These are phyloP conservation scores for Heteronetta atricapilla DNA, from an alignment of 2,113 vertebrate genomes.

Conservation along the genomic window DNA sequence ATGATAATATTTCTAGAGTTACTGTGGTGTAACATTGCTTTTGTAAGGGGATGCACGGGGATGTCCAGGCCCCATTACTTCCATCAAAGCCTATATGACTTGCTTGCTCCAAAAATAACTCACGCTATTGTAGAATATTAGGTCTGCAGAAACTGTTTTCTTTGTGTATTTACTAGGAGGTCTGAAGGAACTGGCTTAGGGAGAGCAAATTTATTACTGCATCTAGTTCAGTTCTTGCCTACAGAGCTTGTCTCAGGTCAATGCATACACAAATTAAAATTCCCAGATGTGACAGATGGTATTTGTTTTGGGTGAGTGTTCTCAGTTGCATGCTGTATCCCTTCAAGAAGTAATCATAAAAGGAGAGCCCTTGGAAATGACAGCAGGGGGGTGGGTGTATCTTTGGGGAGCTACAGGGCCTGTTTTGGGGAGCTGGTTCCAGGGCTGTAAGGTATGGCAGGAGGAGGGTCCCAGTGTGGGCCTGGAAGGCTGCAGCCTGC, in stretches of 20 bases:
- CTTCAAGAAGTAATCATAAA: neutral
- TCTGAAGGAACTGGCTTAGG: neutral
- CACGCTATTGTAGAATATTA: neutral
- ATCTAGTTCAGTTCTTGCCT: neutral
- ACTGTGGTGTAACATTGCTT: neutral
- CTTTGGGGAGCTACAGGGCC: neutral
- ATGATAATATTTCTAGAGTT: neutral
- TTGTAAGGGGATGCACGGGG: rapidly evolving
- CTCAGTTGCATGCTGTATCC: neutral
- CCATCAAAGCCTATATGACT: neutral
- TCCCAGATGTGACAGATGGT: conserved; percentile 38
- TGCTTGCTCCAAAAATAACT: neutral
- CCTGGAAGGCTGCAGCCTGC: neutral
- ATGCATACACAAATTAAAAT: conserved; percentile 28
- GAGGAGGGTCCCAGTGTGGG: neutral
- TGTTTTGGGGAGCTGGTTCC: neutral
- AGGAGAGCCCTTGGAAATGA: neutral
- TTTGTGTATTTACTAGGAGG: neutral
- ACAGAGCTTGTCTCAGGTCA: conserved; percentile 56
- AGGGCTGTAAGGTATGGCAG: neutral
- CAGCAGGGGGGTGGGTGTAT: neutral
- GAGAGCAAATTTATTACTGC: neutral
- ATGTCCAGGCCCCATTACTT: neutral
- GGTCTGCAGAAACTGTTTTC: neutral
- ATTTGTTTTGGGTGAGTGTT: neutral